Evolutionary conservation across 2,888 invertebrate species (phyloP), one percentile per base, ranked within the genome.

Genomic region (Pammene fasciana): DNA sequence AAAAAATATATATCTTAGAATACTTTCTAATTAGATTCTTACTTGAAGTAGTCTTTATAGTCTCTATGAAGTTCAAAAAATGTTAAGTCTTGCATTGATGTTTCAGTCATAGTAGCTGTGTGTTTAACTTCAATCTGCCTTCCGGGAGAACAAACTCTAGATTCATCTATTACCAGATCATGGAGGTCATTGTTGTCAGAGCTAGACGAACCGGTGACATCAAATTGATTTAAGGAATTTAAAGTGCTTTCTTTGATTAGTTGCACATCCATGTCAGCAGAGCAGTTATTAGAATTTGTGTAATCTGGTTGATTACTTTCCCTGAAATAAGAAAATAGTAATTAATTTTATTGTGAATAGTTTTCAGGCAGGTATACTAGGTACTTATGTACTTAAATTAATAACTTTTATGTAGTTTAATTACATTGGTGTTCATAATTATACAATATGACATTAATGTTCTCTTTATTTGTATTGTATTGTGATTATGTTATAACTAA

Each of bases 11-110:
- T 9, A 38, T 9, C 38, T 6, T 38, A 38, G 13, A 16, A 60
- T 41, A 36, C 7, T 16, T 50, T 6, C 11, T 10, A 38, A n/a
- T 45, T 46, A 46, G 64, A 43, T 45, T 36, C 68, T 61, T 75
- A 91, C 90, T 83, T 87, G 70, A 86, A 78, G 79, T 84, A 88
- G 54, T 89, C 87, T 72, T 86, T 83, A 65, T 89, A 73, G 62
- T 89, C 82, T 57, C 78, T 82, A 14, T 86, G 82, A 65, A 88
- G 79, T 72, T 81, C 80, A 13, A 76, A 66, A 66, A 74, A 78
- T 61, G 52, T 71, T 18, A 72, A 45, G 61, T 79, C 77, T 60
- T 82, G 79, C 13, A 73, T 65, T 59, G 60, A 66, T 18, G 66
- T 50, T 11, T 87, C 86, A 36, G 87, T 86, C 83, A 83, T 85